A percentile compares a stretch with the other conserved stretches of the same genome.
Evolutionary conservation across 2,888 invertebrate genomes (phyloP).

Genomic region (Sipha maydis): DNA sequence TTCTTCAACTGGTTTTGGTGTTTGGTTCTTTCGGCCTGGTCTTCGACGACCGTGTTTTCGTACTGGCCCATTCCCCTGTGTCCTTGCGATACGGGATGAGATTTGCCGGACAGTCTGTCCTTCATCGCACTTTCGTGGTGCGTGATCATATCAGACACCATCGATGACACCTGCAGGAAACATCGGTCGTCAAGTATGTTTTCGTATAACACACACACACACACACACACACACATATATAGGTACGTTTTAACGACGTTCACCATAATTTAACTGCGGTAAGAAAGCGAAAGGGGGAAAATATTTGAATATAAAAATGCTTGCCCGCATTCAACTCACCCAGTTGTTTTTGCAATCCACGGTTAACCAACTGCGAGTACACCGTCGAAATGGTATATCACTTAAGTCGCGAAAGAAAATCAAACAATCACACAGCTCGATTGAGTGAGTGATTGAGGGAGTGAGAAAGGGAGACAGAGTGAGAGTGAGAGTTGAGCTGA

Average conservation of each 20-base stretch:
- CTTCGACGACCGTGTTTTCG: background rate
- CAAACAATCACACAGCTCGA: too few relatives aligned
- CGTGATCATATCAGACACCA: slow-evolving; percentile 50
- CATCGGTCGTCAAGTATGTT: background rate
- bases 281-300: too few relatives aligned
- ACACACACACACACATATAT: too few relatives aligned
- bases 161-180: slow-evolving; percentile 58
- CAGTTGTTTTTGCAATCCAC: background rate
- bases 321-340: background rate
- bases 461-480: too few relatives aligned
- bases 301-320: too few relatives aligned
- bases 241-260: too few relatives aligned
- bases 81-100: background rate
- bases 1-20: slow-evolving; percentile 19
- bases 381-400: background rate
- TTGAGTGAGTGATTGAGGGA: too few relatives aligned
- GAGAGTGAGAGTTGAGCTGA: background rate
- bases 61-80: background rate
- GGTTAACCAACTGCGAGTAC: background rate
- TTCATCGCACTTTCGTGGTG: slow-evolving; percentile 39
- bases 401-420: background rate
- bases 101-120: slow-evolving; percentile 30
- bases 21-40: background rate
- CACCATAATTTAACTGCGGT: too few relatives aligned
- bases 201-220: too few relatives aligned